Conservation (phyloP, 92 coral and sea anemone species). For the Bergia puertoricense region DNA sequence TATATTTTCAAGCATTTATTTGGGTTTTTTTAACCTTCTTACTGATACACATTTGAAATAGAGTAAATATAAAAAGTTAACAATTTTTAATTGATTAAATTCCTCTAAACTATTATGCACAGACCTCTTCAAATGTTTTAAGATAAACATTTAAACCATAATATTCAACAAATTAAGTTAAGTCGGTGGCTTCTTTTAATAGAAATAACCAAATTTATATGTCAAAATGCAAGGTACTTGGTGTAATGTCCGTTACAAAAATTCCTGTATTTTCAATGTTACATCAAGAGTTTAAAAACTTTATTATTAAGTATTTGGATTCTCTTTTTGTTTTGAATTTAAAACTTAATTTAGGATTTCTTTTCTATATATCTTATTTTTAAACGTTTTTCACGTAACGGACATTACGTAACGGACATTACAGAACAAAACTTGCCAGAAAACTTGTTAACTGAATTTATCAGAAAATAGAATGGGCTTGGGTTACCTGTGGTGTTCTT, state of each 20-base stretch:
- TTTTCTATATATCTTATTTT: background rate
- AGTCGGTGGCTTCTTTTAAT: constrained; percentile 10
- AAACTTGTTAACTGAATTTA: constrained; percentile 30
- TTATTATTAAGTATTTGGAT: background rate
- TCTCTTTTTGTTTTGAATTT: background rate
- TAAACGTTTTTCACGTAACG: background rate
- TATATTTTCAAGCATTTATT: constrained; percentile 24
- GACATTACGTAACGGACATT: constrained; percentile 36
- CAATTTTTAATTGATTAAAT: background rate
- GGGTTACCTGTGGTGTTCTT: constrained; percentile 16
- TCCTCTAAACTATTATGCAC: background rate
- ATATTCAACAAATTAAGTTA: constrained; percentile 13
- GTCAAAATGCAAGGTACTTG: too few species aligned
- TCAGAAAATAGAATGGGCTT: background rate
- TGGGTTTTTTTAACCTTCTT: constrained; percentile 22
- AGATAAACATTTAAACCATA: constrained; percentile 12
- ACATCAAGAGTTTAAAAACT: background rate
- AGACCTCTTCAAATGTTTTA: background rate
- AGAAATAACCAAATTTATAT: background rate
- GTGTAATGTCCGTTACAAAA: background rate
- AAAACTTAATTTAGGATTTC: background rate
- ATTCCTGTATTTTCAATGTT: background rate
- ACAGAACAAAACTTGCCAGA: background rate
- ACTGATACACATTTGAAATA: constrained; percentile 23
- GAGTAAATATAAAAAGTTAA: background rate